Percentiles rank a stretch among this genome's conserved stretches.
These are phyloP conservation scores for Hylomyscus alleni DNA, from an alignment of 2,797 vertebrate genomes.

Conservation along the genomic window DNA sequence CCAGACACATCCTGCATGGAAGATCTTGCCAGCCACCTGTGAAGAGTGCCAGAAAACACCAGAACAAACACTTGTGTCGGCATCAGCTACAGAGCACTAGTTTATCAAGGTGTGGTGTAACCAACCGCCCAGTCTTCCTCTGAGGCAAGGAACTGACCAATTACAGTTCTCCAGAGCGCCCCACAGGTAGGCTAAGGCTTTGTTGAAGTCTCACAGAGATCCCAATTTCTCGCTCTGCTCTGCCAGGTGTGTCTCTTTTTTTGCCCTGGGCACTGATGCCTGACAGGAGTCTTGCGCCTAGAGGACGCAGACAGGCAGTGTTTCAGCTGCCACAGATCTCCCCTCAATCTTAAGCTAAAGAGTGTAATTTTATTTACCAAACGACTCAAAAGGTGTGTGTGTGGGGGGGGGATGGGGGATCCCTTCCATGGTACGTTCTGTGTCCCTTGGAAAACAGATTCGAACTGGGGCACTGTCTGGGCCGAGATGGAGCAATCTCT, in stretches of 20 bases:
- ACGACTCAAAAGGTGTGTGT: background rate
- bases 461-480: background rate
- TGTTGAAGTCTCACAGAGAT: background rate
- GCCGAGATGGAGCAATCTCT: background rate
- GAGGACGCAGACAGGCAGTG: background rate
- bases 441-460: conserved; percentile 2
- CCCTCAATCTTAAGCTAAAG: background rate
- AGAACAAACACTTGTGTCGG: background rate
- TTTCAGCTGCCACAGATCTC: background rate
- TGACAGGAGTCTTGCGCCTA: background rate
- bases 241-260: background rate
- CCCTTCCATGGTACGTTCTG: background rate
- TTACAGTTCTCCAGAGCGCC: background rate
- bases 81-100: background rate
- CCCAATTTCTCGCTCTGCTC: background rate
- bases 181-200: background rate
- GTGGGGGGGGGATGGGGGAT: background rate
- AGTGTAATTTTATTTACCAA: conserved; percentile 36
- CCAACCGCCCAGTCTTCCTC: background rate
- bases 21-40: background rate
- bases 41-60: background rate
- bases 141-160: background rate
- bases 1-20: background rate
- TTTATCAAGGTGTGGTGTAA: background rate
- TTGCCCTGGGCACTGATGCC: background rate